phyloP scores from a whole-genome alignment of 2,113 vertebrate species.

The Ictalurus furcatus region DNA sequence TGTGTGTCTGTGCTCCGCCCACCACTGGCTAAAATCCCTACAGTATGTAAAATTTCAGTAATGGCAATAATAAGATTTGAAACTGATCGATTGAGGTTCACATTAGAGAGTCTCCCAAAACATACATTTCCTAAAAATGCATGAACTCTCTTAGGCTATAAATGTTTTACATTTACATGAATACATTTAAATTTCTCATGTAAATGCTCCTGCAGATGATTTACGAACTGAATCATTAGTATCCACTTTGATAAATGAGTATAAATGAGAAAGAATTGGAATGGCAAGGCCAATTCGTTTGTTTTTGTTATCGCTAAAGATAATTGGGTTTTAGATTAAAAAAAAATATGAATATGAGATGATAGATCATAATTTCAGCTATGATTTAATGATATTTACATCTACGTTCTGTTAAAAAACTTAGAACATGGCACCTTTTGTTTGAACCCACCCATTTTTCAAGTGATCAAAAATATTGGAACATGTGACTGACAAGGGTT shows the following conservation, averaged over 20 bases:
- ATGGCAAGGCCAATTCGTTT: background rate
- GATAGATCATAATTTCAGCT: too few relatives aligned
- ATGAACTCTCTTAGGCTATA: background rate
- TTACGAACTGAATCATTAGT: background rate
- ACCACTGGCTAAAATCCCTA: too few relatives aligned
- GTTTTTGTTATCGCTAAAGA: background rate
- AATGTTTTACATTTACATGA: background rate
- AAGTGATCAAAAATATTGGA: background rate
- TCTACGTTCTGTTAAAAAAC: background rate
- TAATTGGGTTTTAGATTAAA: too few relatives aligned
- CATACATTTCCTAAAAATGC: background rate
- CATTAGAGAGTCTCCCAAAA: background rate
- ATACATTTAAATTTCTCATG: background rate
- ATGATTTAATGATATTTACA: background rate
- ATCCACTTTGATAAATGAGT: background rate
- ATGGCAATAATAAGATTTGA: background rate
- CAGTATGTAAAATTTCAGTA: background rate
- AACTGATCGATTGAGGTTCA: background rate
- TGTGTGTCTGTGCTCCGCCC: too few relatives aligned
- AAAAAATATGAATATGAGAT: too few relatives aligned
- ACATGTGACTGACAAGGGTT: background rate
- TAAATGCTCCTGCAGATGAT: background rate
- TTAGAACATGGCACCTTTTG: background rate
- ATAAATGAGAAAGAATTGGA: background rate
- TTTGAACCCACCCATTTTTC: background rate